These are phyloP conservation scores for Poecilus cupreus DNA, from an alignment of 2,888 invertebrate species.

Conservation along the genomic window DNA sequence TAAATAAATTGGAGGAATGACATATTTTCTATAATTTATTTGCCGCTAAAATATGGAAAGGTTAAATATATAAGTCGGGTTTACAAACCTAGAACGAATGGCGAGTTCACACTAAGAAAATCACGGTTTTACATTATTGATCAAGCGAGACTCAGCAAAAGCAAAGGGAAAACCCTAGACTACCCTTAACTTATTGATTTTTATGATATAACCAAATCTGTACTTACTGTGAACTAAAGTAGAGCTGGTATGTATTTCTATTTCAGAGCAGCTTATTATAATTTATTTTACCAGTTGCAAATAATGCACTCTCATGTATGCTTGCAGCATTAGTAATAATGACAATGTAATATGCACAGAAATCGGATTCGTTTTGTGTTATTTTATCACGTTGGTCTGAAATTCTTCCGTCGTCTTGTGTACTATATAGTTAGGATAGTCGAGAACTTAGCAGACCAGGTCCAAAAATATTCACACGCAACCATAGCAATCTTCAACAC, in stretches of 20 bases:
- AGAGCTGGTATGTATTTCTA: conserved; percentile 15
- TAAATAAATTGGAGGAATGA: conserved; percentile 44
- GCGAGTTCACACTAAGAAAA: conserved; percentile 42
- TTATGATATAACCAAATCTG: conserved; percentile 6
- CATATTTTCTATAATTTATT: conserved; percentile 52
- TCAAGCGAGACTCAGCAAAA: not conserved
- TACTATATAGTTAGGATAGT: conserved; percentile 47
- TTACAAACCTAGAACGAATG: conserved; percentile 12
- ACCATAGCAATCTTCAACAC: conserved; percentile 23
- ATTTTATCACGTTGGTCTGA: conserved; percentile 45
- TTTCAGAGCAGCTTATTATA: conserved; percentile 26
- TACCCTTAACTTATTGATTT: conserved; percentile 38
- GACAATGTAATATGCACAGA: not conserved
- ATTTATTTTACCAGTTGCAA: conserved; percentile 27
- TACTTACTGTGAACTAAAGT: conserved; percentile 40
- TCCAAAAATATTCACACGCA: conserved; percentile 53
- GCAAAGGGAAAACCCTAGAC: not conserved
- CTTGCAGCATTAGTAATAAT: not conserved
- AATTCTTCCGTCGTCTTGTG: conserved; percentile 17
- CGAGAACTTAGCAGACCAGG: conserved; percentile 38
- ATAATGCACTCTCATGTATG: conserved; percentile 6
- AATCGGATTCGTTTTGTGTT: conserved; percentile 13
- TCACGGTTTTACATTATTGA: conserved; percentile 39
- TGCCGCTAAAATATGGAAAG: conserved; percentile 48
- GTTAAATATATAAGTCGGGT: conserved; percentile 53